Conservation (phyloP, 35 echinoderm and acorn worm genomes). For the Amphiura filiformis region DNA sequence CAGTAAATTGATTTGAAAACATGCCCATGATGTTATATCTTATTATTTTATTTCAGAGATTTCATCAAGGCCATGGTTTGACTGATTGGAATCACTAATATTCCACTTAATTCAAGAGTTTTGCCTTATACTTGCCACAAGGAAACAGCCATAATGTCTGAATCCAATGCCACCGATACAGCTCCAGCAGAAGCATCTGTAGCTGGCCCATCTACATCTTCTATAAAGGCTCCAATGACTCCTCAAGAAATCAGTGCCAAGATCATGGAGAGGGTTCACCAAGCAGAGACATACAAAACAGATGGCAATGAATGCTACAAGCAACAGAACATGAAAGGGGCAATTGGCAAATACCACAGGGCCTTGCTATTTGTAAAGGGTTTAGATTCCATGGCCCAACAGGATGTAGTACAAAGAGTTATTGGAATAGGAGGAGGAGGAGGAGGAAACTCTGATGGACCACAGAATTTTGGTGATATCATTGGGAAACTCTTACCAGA, state of each 20-base stretch:
- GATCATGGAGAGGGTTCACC: constrained; percentile 5
- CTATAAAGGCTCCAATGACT: background rate
- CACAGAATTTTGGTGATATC: background rate
- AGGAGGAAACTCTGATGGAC: background rate
- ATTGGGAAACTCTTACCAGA: constrained; percentile 28
- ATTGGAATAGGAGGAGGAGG: constrained; percentile 15
- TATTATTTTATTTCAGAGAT: no score
- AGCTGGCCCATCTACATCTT: background rate
- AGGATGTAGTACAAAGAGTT: constrained; percentile 22
- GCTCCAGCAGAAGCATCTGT: background rate
- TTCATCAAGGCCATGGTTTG: no score
- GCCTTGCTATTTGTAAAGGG: constrained; percentile 65
- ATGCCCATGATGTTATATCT: no score
- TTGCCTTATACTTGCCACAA: no score
- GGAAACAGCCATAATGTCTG: no score
- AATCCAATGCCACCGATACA: no score
- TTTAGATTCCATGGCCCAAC: constrained; percentile 24
- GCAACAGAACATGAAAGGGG: constrained; percentile 56
- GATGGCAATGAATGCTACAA: constrained; percentile 66
- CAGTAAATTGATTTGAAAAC: no score
- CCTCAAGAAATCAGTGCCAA: background rate
- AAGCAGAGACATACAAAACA: constrained; percentile 72
- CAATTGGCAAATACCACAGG: constrained; percentile 85
- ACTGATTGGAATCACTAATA: no score
- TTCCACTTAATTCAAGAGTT: no score